Evolutionary conservation across 2,888 invertebrate species (phyloP), one percentile per base, ranked within the genome.

Genomic region (Archips crataeganus): DNA sequence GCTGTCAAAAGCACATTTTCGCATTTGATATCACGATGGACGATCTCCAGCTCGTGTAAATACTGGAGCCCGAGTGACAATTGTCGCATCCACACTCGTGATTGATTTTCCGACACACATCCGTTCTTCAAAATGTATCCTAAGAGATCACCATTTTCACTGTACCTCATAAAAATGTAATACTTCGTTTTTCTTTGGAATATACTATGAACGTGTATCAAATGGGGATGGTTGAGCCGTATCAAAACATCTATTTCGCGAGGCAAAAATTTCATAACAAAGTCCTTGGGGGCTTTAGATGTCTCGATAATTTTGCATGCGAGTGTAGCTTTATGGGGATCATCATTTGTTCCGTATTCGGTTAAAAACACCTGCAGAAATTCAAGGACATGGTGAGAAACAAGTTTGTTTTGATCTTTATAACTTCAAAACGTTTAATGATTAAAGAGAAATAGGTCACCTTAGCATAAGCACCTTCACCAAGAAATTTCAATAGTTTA

Each of bases 11-110:
- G 88, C 1, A 97, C 94, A 84, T 98, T 98, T 88, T 98, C 98
- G 86, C 98, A 98, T 89, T 98, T 98, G 75, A 98, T 94, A 85
- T 98, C 98, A 64, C 98, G 92, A 85, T 98, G 98, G 0, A 96
- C 95, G 59, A 97, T 96, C 75, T 97, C 96, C 88, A 96, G 92
- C 77, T 96, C 95, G 84, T 97, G 97, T 36, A 97, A 89, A 83
- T 97, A 98, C 81, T 97, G 96, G 36, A 97, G 82, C 0, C 95
- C 97, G 68, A 97, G 85, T 13, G 95, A 90, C n/a, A 97, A 87
- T 85, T 97, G 97, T 11, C 96, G 91, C 72, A 96, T 90, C 97
- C 97, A 97, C 63, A 97, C 95, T 69, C 97, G 89, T 0, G 96
- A 95, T 84, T 97, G 97, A 65, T 95, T 95, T 86, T 97, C 97